Conservation (phyloP, 2,113 vertebrate genomes). For the Gymnarchus niloticus region DNA sequence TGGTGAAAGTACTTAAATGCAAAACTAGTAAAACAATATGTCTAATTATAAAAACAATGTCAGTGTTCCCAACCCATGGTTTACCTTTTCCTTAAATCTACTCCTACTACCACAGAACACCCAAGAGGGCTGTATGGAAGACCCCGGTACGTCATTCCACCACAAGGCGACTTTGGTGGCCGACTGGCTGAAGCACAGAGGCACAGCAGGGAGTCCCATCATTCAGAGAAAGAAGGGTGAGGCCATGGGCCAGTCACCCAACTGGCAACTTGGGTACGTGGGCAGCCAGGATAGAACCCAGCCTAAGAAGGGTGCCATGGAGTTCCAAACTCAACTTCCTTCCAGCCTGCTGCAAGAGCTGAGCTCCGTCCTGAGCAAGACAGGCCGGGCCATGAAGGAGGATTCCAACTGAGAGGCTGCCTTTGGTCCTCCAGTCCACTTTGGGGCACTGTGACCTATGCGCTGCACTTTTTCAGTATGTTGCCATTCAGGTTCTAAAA, state of each 20-base stretch:
- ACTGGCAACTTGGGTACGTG: slow-evolving; percentile 5
- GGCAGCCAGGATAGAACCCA: not conserved
- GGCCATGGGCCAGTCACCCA: slow-evolving; percentile 12
- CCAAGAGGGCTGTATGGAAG: slow-evolving; percentile 28
- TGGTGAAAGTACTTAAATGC: too few species aligned
- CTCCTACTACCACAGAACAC: not conserved
- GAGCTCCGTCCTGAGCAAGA: slow-evolving; percentile 73
- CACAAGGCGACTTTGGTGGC: slow-evolving; percentile 54
- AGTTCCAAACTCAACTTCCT: slow-evolving; percentile 54
- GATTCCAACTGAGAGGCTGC: slow-evolving; percentile 42
- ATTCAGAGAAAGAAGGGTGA: not conserved
- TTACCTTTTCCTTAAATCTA: not conserved
- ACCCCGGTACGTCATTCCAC: slow-evolving; percentile 38
- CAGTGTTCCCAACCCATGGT: not conserved
- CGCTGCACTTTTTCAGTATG: too few species aligned
- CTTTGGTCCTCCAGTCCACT: not conserved
- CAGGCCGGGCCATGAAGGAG: slow-evolving; percentile 49
- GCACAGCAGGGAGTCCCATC: not conserved
- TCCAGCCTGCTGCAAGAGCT: slow-evolving; percentile 78
- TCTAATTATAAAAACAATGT: too few species aligned
- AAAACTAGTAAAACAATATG: too few species aligned
- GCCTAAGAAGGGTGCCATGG: slow-evolving; percentile 29
- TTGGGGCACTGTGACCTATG: not conserved
- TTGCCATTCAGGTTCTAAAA: not conserved
- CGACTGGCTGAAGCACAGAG: slow-evolving; percentile 52